Evolutionary conservation across 2,888 invertebrate species (phyloP), one percentile per base, ranked within the genome.

Genomic region (Stenodera caucasica): DNA sequence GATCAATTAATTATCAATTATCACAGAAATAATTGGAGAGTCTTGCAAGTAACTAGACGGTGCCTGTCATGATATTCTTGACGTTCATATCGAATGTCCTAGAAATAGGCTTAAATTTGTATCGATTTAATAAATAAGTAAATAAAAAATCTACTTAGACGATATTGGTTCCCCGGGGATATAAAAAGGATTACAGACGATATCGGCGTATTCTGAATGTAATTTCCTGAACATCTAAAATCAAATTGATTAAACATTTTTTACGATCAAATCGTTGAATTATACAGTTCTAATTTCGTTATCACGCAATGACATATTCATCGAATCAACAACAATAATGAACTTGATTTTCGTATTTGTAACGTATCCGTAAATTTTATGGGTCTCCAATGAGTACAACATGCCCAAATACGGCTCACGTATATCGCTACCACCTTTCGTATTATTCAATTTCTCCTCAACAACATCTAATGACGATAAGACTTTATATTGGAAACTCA

Each of bases 341-440:
- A 98, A 90, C 80, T 98, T 98, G 8, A 97, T 91, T 82, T 92
- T 92, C 0, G 97, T 97, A 76, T 97, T 98, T n/a, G 97, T 97
- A 8, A 96, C 94, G 81, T 96, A 98, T 0, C 98, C 98, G 82
- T 92, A 96, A 96, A 97, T 94, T 87, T 96, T 96, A 81, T 96
- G 95, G 67, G 94, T 95, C 82, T 98, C 98, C 7, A 96, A 92
- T 0, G 96, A 92, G 81, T 95, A 95, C 7, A 98, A 84, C 66
- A 95, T 82, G 26, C 98, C 97, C 59, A 98, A 83, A 79, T 96
- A 98, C 2, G 96, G 84, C 78, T 98, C 98, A 65, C 95, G 84
- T 35, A 91, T 83, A 77, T 97, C 96, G 61, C 89, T 87, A 0
- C 86, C 82, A 85, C 85, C 70, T 89, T 85, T 30, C 84, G 78